Percentiles rank a stretch among this genome's conserved stretches.
Conservation (phyloP, 1,140 invertebrate genomes). For the Propsilocerus akamusi region DNA sequence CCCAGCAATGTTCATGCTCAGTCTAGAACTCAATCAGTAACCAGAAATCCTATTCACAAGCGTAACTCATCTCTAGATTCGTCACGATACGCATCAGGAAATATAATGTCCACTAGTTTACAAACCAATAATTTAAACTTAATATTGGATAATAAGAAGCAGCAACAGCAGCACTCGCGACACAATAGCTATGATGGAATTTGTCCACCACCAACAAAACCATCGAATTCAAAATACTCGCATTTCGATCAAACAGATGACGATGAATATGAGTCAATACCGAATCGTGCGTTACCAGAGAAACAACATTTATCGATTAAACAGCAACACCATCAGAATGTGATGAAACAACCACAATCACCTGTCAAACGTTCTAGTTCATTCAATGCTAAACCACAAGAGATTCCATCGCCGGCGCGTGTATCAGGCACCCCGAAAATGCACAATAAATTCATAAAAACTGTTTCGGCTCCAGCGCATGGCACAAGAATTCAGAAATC, state of each 20-base stretch:
- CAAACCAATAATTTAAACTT: neutral
- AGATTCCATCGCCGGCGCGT: neutral
- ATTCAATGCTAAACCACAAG: slow-evolving; percentile 16
- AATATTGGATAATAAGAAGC: slow-evolving; percentile 12
- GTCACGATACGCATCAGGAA: neutral
- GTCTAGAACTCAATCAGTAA: neutral
- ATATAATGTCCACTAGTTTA: slow-evolving; percentile 1
- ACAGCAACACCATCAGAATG: neutral
- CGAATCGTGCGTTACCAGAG: neutral
- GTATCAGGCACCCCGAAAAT: slow-evolving; percentile 7
- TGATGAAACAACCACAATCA: slow-evolving; percentile 7
- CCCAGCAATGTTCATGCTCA: slow-evolving; percentile 11
- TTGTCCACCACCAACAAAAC: neutral
- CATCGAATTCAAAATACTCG: slow-evolving; percentile 11
- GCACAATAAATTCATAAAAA: slow-evolving; percentile 6
- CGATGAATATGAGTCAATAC: neutral
- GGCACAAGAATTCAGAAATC: slow-evolving; percentile 18
- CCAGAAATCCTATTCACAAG: neutral
- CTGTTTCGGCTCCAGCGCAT: neutral
- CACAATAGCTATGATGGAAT: slow-evolving; percentile 30
- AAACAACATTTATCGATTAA: slow-evolving; percentile 1
- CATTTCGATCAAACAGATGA: slow-evolving; percentile 17
- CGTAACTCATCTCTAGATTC: slow-evolving; percentile 6
- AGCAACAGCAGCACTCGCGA: slow-evolving; percentile 23
- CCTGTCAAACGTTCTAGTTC: slow-evolving; percentile 21